These are phyloP conservation scores for Drosophila bunnanda DNA, from an alignment of 2,888 invertebrate species.

Conservation along the genomic window DNA sequence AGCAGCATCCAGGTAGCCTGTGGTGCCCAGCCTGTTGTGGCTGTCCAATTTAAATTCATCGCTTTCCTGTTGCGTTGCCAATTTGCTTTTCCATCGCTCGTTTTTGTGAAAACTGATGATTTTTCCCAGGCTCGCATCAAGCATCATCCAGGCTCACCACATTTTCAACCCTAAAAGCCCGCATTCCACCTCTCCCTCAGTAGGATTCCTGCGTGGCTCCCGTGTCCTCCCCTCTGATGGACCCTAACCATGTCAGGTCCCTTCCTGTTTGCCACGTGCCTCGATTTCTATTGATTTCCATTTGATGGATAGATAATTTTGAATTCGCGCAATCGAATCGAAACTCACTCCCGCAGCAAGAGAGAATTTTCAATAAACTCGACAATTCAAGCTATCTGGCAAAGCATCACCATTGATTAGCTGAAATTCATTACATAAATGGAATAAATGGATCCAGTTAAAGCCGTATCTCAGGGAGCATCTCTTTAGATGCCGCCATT, in stretches of 20 bases:
- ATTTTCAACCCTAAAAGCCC: not conserved
- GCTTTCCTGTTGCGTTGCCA: constrained; percentile 15
- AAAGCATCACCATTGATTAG: constrained; percentile 5
- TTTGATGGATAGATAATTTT: constrained; percentile 33
- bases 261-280: constrained; percentile 10
- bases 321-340: constrained; percentile 14
- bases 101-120: not conserved
- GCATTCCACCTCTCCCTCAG: not conserved
- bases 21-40: not conserved
- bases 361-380: constrained; percentile 16
- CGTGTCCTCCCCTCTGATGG: not conserved
- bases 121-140: constrained; percentile 1
- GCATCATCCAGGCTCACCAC: not conserved
- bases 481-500: not conserved
- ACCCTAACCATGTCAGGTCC: constrained; percentile 19
- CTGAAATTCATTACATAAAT: constrained; percentile 25
- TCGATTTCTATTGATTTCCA: constrained; percentile 35
- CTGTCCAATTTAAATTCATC: constrained; percentile 4
- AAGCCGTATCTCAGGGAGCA: not conserved
- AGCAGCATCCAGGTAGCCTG: not conserved
- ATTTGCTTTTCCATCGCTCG: not conserved
- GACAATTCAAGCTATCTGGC: not conserved
- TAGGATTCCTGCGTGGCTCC: not conserved
- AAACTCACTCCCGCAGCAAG: not conserved
- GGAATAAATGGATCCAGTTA: constrained; percentile 5